These are phyloP conservation scores for Helarctos malayanus DNA, from an alignment of 2,797 vertebrate species.

Conservation along the genomic window DNA sequence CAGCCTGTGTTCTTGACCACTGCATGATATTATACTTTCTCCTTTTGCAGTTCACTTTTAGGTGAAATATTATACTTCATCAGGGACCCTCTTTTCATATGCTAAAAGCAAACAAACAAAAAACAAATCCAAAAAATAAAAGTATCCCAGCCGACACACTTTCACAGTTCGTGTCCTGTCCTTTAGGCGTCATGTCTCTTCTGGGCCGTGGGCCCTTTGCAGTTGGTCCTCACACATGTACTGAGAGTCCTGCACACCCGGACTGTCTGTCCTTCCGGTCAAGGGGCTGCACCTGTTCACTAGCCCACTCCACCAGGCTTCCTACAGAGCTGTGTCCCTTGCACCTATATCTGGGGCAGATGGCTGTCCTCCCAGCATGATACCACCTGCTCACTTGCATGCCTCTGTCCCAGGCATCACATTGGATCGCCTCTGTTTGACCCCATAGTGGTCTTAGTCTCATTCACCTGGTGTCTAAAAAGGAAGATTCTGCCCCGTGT, in stretches of 20 bases:
- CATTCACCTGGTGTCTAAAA: background rate
- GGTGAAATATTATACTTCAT: background rate
- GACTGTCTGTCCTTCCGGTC: background rate
- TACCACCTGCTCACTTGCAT: background rate
- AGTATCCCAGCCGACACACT: background rate
- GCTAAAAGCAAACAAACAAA: background rate
- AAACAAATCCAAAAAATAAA: background rate
- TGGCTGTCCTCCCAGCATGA: background rate
- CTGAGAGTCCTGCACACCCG: background rate
- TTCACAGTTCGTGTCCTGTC: background rate
- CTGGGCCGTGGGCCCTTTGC: background rate
- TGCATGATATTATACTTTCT: background rate
- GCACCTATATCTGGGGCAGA: background rate
- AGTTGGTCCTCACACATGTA: too few relatives aligned
- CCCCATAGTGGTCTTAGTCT: background rate
- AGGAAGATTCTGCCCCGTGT: background rate
- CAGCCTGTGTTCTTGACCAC: background rate
- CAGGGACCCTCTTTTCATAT: background rate
- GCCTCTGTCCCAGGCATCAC: background rate
- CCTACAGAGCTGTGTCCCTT: background rate
- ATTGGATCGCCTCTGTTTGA: background rate
- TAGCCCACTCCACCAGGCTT: background rate
- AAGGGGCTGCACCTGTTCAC: background rate
- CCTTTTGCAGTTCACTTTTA: background rate
- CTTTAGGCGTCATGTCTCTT: background rate